Conservation (phyloP, 2,888 invertebrate genomes). For the Tiliacea aurago region DNA sequence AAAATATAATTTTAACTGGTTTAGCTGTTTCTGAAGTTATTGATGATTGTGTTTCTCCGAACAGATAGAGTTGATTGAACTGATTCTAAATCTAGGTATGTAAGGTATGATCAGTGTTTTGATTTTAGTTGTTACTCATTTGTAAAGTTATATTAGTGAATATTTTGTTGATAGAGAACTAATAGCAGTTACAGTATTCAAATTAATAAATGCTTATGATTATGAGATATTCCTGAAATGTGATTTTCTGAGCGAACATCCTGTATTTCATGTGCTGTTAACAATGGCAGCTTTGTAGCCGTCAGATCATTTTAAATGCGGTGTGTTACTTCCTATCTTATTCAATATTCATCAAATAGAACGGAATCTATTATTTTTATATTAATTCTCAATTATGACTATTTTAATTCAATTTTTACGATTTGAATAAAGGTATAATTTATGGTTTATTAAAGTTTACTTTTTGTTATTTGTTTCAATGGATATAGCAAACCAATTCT, state of each 20-base stretch:
- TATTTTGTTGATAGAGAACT: neutral
- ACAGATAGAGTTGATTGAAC: slow-evolving; percentile 30
- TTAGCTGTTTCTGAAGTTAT: slow-evolving; percentile 37
- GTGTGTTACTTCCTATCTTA: neutral
- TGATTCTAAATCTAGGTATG: neutral
- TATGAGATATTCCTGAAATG: neutral
- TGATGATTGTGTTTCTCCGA: slow-evolving; percentile 29
- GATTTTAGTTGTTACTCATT: neutral
- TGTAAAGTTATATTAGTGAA: neutral
- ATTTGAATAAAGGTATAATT: neutral
- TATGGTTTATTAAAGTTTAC: too few relatives aligned
- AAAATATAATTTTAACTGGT: slow-evolving; percentile 44
- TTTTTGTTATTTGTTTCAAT: neutral
- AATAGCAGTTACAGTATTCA: neutral
- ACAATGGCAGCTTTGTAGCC: neutral
- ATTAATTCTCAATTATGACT: neutral
- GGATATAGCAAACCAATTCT: neutral
- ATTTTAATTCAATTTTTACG: neutral
- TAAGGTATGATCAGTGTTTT: neutral
- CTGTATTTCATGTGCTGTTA: slow-evolving; percentile 1
- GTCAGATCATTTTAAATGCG: neutral
- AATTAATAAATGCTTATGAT: too few relatives aligned
- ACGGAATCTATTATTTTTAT: neutral
- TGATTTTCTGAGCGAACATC: neutral
- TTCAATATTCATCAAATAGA: neutral